A percentile compares a stretch with the other conserved stretches of the same genome.
These are phyloP conservation scores for Aplodontia rufa DNA, from an alignment of 2,113 vertebrate genomes.

Conservation along the genomic window DNA sequence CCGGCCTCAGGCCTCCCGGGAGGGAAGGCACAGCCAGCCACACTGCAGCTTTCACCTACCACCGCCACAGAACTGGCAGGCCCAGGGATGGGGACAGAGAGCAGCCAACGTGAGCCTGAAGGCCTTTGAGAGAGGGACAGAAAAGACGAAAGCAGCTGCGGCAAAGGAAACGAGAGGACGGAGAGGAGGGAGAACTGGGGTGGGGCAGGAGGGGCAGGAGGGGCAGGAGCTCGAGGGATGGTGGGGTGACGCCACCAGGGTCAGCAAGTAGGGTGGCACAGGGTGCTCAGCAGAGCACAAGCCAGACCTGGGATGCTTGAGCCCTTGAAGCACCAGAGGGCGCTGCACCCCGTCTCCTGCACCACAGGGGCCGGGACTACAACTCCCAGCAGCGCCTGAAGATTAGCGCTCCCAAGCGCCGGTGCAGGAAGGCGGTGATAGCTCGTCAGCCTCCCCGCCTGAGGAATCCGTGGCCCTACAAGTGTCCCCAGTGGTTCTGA, in stretches of 20 bases:
- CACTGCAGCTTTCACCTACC: background rate
- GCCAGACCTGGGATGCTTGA: background rate
- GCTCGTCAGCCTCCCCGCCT: background rate
- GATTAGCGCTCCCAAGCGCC: background rate
- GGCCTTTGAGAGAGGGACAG: background rate
- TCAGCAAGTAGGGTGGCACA: background rate
- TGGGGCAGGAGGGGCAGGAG: too few relatives aligned
- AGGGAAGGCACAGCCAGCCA: background rate
- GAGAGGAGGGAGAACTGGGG: background rate
- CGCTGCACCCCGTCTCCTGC: background rate
- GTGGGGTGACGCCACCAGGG: accelerated
- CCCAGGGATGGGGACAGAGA: background rate
- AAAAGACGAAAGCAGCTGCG: background rate
- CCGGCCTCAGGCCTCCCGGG: background rate
- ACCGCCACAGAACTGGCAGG: background rate
- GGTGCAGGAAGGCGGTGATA: background rate
- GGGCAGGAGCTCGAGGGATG: background rate
- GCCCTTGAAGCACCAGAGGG: constrained; percentile 54
- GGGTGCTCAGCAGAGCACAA: background rate
- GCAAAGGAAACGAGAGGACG: background rate
- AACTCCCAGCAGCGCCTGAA: constrained; percentile 27
- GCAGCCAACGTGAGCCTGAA: background rate
- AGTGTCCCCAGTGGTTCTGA: background rate
- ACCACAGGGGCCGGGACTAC: background rate
- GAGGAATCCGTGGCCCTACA: background rate